Base-by-base conservation (phyloP, 2,888 invertebrate species). In the Leucania comma region DNA sequence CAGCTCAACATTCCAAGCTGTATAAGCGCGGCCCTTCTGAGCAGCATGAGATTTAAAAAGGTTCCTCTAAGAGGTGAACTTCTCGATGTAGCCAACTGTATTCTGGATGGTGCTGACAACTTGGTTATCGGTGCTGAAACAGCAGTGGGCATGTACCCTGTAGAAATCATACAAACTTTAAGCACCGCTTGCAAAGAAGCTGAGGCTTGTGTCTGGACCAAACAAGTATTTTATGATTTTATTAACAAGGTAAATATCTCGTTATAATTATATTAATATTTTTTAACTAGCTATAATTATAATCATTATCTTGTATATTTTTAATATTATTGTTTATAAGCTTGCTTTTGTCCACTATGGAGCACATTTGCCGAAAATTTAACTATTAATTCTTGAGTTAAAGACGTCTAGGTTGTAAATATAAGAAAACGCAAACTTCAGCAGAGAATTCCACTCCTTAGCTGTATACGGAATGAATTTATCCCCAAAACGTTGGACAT, bases 71-170 rank as follows among this genome's bases (percentile, higher is more conserved):
- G 97, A 86, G 96, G 97, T 2, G 98, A 98, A 90, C 93, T 97
- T 20, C 96, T 97, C 38, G 97, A 97, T 83, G 97, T 98, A 10
- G 97, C 97, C 53, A 98, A 97, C 88, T 97, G 98, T 63, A 97
- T 98, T 29, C 90, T 98, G 24, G 98, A 98, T 85, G 98, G 98
- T 24, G 97, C 96, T 59, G 98, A 98, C 87, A 97, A 96, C 82
- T 95, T 98, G 70, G 96, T 97, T 92, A 93, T 98, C 58, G 96
- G 97, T 1, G 97, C 97, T 59, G 98, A 98, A 88, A 97, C 97
- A 0, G 97, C 97, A 22, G 96, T 97, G 77, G 97, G 97, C 14
- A 87, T 93, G 20, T 97, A 96, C 83, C 97, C 97, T 0, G 91
- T 97, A 8, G 92, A 96, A 9, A 90, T 96, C 5, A 89, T 97